Percentiles rank a stretch among this genome's conserved stretches.
phyloP scores from a whole-genome alignment of 2,113 vertebrate genomes.

The Sporophila hypoxantha region DNA sequence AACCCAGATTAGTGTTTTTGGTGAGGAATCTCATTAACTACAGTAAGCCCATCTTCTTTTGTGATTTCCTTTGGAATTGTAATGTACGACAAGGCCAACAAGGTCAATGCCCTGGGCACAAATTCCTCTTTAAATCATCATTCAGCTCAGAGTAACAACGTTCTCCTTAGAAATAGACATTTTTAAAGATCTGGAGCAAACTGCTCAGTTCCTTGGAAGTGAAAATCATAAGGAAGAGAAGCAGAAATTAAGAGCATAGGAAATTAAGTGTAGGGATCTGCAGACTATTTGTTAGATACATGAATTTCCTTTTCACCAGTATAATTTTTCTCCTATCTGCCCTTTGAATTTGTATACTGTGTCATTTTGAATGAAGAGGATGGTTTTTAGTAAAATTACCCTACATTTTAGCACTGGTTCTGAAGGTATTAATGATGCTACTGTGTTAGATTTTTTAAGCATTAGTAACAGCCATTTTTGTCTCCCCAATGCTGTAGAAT shows the following conservation, averaged over 20 bases:
- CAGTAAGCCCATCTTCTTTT: slow-evolving; percentile 69
- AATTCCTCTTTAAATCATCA: slow-evolving; percentile 70
- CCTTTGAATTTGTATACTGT: neutral
- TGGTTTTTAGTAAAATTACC: neutral
- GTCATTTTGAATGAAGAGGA: neutral
- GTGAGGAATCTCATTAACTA: slow-evolving; percentile 77
- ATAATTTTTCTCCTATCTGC: neutral
- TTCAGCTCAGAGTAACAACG: slow-evolving; percentile 60
- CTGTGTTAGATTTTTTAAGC: neutral
- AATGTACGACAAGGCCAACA: slow-evolving; percentile 68
- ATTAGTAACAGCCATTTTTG: neutral
- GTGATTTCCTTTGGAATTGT: slow-evolving; percentile 80
- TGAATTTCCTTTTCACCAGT: neutral
- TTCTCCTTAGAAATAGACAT: slow-evolving; percentile 27
- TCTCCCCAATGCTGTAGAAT: neutral
- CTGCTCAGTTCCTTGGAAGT: neutral
- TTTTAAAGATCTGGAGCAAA: slow-evolving; percentile 20
- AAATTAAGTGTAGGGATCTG: neutral
- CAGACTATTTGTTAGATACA: neutral
- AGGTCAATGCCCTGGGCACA: slow-evolving; percentile 77
- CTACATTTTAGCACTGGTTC: neutral
- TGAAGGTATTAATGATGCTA: neutral
- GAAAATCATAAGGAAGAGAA: neutral
- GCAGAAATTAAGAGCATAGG: neutral
- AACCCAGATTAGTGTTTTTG: slow-evolving; percentile 80